phyloP scores from a whole-genome alignment of 2,797 vertebrate genomes.

The Psittacula echo region DNA sequence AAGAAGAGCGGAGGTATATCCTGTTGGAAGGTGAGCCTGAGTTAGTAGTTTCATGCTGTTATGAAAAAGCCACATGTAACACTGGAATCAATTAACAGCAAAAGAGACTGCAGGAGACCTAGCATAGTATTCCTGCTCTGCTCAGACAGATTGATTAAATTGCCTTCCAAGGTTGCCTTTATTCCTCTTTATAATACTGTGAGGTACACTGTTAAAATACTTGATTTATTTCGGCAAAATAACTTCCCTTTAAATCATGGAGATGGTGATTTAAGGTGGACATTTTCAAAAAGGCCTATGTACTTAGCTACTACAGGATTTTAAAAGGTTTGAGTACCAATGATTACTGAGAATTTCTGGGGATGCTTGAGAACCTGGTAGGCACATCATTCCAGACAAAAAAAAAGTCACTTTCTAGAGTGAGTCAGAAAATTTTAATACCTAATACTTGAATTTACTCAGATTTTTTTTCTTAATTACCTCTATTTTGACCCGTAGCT shows the following conservation, averaged over 20 bases:
- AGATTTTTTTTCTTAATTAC: not conserved
- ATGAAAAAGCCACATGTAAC: not conserved
- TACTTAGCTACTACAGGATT: not conserved
- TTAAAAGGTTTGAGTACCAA: not conserved
- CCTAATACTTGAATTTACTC: not conserved
- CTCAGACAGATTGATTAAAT: not conserved
- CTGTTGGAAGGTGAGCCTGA: not conserved
- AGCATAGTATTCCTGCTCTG: not conserved
- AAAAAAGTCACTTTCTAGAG: not conserved
- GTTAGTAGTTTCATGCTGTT: not conserved
- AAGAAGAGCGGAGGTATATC: not conserved
- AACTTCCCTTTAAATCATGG: not conserved
- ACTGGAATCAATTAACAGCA: conserved; percentile 19
- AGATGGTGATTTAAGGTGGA: not conserved
- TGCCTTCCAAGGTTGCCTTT: not conserved
- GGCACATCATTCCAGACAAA: not conserved
- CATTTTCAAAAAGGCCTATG: not conserved
- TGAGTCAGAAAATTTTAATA: not conserved
- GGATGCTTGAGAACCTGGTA: not conserved
- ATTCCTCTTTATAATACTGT: not conserved
- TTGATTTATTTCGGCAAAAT: not conserved
- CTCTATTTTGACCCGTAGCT: not conserved
- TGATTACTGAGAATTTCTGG: not conserved
- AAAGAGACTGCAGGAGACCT: not conserved
- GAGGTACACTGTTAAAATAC: not conserved